Conservation (phyloP, 2,797 vertebrate genomes). For the Muscicapa striata region DNA sequence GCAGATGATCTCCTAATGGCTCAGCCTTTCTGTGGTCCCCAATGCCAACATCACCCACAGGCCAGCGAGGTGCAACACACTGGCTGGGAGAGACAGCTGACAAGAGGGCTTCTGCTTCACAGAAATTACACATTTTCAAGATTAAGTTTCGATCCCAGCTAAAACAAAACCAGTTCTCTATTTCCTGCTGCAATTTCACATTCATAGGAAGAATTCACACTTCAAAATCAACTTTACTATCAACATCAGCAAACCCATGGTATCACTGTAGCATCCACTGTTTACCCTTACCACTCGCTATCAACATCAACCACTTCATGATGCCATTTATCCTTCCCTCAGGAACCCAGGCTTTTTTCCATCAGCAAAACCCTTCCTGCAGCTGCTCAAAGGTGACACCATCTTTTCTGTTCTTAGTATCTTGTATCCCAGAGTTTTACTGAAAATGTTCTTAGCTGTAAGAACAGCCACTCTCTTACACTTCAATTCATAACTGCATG, state of each 20-base stretch:
- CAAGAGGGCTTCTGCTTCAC: neutral
- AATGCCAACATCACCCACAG: neutral
- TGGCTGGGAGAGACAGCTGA: neutral
- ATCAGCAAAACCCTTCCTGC: neutral
- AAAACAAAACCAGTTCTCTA: neutral
- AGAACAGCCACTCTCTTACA: neutral
- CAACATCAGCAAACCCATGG: neutral
- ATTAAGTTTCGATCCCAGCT: neutral
- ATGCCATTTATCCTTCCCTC: neutral
- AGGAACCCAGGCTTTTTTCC: neutral
- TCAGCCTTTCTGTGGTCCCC: neutral
- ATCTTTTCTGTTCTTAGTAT: neutral
- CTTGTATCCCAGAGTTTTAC: neutral
- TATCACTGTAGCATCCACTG: neutral
- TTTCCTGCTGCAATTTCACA: neutral
- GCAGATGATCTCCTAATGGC: neutral
- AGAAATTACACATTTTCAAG: neutral
- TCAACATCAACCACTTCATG: neutral
- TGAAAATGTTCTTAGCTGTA: neutral
- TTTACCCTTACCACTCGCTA: neutral
- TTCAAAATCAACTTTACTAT: neutral
- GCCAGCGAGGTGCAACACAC: rapidly evolving
- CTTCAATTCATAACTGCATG: neutral
- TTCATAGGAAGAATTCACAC: neutral
- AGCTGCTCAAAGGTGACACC: neutral